Evolutionary conservation across 2,797 vertebrate species (phyloP), one percentile per base, ranked within the genome.

Genomic region (Agapornis canus): DNA sequence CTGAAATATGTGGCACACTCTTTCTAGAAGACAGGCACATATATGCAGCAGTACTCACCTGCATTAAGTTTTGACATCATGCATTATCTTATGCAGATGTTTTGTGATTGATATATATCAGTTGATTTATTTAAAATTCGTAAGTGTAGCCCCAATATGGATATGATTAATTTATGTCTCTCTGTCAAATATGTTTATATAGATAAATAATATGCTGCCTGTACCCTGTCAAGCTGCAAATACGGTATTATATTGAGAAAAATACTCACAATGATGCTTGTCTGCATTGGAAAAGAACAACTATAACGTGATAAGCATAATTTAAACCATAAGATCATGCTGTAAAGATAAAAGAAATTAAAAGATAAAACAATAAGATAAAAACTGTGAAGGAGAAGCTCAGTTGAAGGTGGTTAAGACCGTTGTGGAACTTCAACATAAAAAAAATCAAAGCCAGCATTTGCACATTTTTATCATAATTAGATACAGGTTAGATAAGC

Each of bases 311-410:
- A 64, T 42, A 83, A 47, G 48, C 42, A 47, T 82, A 31, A 84
- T 42, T 31, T 42, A 83, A 82, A 77, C 63, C 42, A 39, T 59
- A 49, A 71, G 42, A 89, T 37, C 37, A 2, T 82, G 6, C 11
- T 45, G 13, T 31, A 73, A 90, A 90, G 23, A 85, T 48, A 68
- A 92, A 87, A 90, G 8, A 85, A 72, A 81, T 11, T 51, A 66
- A 61, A 79, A 86, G 3, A 60, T 63, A 47, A 37, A 81, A 59
- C 25, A 69, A 48, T 72, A 69, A 66, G 12, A 22, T 29, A 10
- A 76, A 79, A 73, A 90, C 22, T 29, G 20, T 75, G 19, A 47
- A 84, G 12, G 29, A 9, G 79, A 56, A 39, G 13, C 13, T 73
- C 47, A 76, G 9, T 3, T 76, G 26, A 86, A 47, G 25, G 31